Evolutionary conservation across 2,113 vertebrate species (phyloP).

Genomic region (Kryptolebias marmoratus): DNA sequence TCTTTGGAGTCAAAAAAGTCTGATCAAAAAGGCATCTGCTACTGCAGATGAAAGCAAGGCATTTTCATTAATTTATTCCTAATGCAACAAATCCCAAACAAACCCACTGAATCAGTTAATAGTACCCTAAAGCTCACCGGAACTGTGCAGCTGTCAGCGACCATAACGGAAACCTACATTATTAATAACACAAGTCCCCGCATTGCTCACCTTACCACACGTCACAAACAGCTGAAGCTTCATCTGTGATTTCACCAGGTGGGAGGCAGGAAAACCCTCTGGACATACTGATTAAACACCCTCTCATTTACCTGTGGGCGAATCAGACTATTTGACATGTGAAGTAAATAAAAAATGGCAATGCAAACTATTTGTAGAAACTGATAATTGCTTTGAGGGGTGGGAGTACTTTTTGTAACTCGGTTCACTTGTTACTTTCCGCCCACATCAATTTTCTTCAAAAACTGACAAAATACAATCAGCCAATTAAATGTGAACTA

Average conservation of each 20-base stretch:
- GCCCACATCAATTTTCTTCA: slow-evolving; percentile 3
- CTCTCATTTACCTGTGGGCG: slow-evolving; percentile 40
- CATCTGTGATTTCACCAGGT: slow-evolving; percentile 20
- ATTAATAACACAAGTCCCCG: slow-evolving; percentile 17
- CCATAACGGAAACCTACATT: slow-evolving; percentile 17
- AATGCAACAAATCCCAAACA: not conserved
- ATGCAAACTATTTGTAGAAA: not conserved
- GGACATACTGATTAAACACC: slow-evolving; percentile 8
- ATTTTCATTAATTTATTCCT: slow-evolving; percentile 5
- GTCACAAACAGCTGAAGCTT: not conserved
- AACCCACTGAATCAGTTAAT: not conserved
- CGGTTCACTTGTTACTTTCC: slow-evolving; percentile 8
- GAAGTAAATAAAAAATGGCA: not conserved
- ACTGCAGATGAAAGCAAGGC: not conserved
- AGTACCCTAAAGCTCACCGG: not conserved
- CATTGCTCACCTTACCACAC: slow-evolving; percentile 23
- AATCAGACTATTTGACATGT: not conserved
- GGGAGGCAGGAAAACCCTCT: slow-evolving; percentile 45
- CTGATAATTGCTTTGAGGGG: not conserved
- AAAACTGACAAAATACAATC: slow-evolving; percentile 14
- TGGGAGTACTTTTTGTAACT: not conserved
- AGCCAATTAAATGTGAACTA: slow-evolving; percentile 11
- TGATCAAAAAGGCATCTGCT: not conserved
- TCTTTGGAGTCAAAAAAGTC: too few species aligned
- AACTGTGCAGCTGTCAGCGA: slow-evolving; percentile 1